Conservation (phyloP, 2,888 invertebrate species). For the Heliconius aoede region DNA sequence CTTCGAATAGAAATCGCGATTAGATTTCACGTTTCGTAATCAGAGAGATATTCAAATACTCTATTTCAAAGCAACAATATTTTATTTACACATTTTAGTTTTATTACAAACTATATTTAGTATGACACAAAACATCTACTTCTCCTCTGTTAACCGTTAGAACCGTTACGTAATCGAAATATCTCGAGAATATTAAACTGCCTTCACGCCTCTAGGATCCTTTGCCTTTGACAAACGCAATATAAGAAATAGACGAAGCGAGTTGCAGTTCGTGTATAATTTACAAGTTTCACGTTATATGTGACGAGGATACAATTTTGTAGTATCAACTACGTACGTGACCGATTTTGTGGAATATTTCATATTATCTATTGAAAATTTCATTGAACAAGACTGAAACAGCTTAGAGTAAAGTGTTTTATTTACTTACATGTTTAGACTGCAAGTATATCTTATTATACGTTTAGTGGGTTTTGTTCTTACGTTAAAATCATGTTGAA, state of each 20-base stretch:
- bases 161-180: slow-evolving; percentile 19
- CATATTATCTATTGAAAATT: slow-evolving; percentile 33
- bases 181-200: slow-evolving; percentile 24
- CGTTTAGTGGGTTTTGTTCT: neutral
- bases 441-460: neutral
- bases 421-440: neutral
- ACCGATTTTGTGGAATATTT: slow-evolving; percentile 32
- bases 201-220: slow-evolving; percentile 16
- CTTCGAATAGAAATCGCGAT: too few relatives aligned
- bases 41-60: too few relatives aligned
- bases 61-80: too few relatives aligned
- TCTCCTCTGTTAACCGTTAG: neutral
- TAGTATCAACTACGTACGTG: slow-evolving; percentile 36
- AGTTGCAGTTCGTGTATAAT: slow-evolving; percentile 31
- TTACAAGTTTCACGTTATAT: slow-evolving; percentile 30
- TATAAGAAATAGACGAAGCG: slow-evolving; percentile 29
- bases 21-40: too few relatives aligned
- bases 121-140: neutral
- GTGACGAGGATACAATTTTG: slow-evolving; percentile 35
- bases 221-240: slow-evolving; percentile 31
- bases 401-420: neutral
- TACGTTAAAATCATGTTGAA: too few relatives aligned
- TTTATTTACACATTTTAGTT: too few relatives aligned
- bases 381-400: slow-evolving; percentile 14
- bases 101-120: neutral